Percentiles rank a stretch among this genome's conserved stretches.
These are phyloP conservation scores for Epinotia ramella DNA, from an alignment of 2,888 invertebrate genomes.

Conservation along the genomic window DNA sequence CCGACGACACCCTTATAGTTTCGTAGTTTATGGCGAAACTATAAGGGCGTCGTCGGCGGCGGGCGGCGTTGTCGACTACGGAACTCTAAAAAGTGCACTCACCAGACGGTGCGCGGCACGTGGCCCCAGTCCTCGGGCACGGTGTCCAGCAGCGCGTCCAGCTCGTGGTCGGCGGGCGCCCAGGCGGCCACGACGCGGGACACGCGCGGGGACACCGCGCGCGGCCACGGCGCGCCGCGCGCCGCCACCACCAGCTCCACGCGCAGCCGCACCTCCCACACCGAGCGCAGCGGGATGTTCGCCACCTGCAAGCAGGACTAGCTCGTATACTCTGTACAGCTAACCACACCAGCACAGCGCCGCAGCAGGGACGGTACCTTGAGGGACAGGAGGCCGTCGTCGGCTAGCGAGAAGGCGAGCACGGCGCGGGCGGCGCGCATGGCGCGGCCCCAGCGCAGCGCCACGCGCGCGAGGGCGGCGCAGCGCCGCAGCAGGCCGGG, in stretches of 20 bases:
- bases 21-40: too few relatives aligned
- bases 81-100: slow-evolving; percentile 31
- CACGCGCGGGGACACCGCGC: slow-evolving; percentile 59
- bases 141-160: slow-evolving; percentile 48
- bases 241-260: slow-evolving; percentile 59
- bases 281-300: slow-evolving; percentile 69
- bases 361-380: slow-evolving; percentile 57
- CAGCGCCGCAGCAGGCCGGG: slow-evolving; percentile 60
- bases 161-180: slow-evolving; percentile 46
- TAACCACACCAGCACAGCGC: too few relatives aligned
- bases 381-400: slow-evolving; percentile 59
- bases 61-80: too few relatives aligned
- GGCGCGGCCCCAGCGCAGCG: slow-evolving; percentile 61
- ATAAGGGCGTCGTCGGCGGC: too few relatives aligned
- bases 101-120: slow-evolving; percentile 71
- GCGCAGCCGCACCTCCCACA: slow-evolving; percentile 71
- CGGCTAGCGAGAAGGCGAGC: slow-evolving; percentile 64
- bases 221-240: slow-evolving; percentile 49
- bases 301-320: slow-evolving; percentile 67
- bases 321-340: too few relatives aligned
- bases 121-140: slow-evolving; percentile 72
- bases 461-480: slow-evolving; percentile 53
- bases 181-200: slow-evolving; percentile 54
- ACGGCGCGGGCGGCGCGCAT: slow-evolving; percentile 70
- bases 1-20: too few relatives aligned